Evolutionary conservation across 1,140 invertebrate species (phyloP).

Genomic region (Drosophila mayri): DNA sequence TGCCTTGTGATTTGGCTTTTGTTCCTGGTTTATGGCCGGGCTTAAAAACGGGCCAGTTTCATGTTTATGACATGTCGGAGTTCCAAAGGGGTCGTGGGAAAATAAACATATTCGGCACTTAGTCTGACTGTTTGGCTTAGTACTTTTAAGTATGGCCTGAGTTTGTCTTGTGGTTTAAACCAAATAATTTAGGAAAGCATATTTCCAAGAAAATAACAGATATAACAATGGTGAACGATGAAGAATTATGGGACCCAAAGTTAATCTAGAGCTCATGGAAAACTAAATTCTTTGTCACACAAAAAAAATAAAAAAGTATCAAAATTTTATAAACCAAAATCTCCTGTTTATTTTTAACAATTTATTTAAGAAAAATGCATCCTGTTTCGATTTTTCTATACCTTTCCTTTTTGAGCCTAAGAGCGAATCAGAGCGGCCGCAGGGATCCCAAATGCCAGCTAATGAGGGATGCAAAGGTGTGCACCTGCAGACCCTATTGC

Average conservation of each 20-base stretch:
- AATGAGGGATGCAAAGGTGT: neutral
- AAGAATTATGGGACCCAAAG: neutral
- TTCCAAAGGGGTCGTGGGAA: conserved; percentile 2
- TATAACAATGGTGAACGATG: too few relatives aligned
- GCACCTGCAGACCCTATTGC: neutral
- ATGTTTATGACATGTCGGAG: conserved; percentile 48
- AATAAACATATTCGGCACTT: conserved; percentile 23
- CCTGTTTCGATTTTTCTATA: too few relatives aligned
- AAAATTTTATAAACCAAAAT: neutral
- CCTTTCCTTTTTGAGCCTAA: neutral
- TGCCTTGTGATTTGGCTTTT: conserved; percentile 56
- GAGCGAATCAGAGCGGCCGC: neutral
- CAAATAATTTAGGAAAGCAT: neutral
- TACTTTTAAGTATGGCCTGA: neutral
- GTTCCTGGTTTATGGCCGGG: conserved; percentile 52
- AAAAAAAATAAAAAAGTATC: neutral
- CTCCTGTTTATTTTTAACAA: too few relatives aligned
- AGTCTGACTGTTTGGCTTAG: neutral
- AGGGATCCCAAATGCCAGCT: neutral
- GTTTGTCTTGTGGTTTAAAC: neutral
- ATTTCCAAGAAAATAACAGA: neutral
- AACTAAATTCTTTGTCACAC: too few relatives aligned
- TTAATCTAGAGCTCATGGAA: neutral
- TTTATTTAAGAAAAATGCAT: neutral
- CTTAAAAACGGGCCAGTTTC: conserved; percentile 21